Conservation (phyloP, 2,797 vertebrate genomes). For the Chiloscyllium punctatum region DNA sequence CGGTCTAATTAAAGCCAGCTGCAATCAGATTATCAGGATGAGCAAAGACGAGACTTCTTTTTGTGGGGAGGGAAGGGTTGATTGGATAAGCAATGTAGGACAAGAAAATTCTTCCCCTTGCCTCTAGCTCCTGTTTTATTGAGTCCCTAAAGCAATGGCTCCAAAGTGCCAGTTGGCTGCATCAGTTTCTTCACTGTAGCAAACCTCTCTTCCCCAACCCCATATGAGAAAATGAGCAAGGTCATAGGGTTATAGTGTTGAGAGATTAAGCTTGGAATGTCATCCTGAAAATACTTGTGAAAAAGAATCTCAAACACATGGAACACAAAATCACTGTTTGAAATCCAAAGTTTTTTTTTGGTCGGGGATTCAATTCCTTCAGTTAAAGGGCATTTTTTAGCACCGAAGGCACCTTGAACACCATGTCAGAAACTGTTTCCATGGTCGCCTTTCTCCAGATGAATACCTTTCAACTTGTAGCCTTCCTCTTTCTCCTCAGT, state of each 20-base stretch:
- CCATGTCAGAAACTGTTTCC: neutral
- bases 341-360: neutral
- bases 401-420: neutral
- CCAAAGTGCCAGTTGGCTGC: neutral
- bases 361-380: neutral
- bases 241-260: neutral
- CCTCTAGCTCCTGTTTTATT: neutral
- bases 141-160: neutral
- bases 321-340: neutral
- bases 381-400: neutral
- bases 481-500: neutral
- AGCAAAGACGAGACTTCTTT: neutral
- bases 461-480: neutral
- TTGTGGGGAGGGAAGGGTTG: neutral
- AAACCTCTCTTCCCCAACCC: neutral
- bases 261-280: neutral
- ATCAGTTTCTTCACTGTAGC: neutral
- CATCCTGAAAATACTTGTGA: neutral
- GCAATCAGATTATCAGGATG: neutral
- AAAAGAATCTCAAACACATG: neutral
- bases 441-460: neutral
- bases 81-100: neutral
- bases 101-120: neutral
- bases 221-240: neutral
- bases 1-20: neutral